These are phyloP conservation scores for Rhincodon typus DNA, from an alignment of 2,797 vertebrate species.

Conservation along the genomic window DNA sequence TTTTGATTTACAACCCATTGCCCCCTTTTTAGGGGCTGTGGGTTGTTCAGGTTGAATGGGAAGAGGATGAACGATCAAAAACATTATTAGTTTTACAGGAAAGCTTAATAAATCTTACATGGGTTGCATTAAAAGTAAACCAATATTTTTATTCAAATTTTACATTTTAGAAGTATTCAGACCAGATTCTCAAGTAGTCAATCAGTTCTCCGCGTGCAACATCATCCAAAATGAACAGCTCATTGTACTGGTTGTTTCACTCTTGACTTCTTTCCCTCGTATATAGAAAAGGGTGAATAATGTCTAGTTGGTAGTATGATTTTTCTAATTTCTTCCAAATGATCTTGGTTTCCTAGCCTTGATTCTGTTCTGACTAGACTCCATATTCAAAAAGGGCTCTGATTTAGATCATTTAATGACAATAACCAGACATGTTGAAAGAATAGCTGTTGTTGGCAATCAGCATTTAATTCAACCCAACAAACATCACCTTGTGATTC, in stretches of 20 bases:
- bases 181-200: not conserved
- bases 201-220: not conserved
- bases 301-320: not conserved
- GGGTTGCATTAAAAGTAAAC: not conserved
- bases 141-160: not conserved
- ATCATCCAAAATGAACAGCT: not conserved
- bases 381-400: not conserved
- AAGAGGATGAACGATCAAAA: not conserved
- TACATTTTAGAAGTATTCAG: not conserved
- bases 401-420: not conserved
- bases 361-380: not conserved
- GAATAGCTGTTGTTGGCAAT: not conserved
- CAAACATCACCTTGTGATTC: not conserved
- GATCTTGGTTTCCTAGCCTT: not conserved
- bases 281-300: not conserved
- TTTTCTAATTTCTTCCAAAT: not conserved
- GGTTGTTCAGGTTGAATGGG: too few relatives aligned
- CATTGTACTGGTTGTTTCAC: not conserved
- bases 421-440: not conserved
- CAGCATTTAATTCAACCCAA: not conserved
- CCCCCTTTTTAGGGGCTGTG: too few relatives aligned
- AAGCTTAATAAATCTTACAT: slow-evolving; percentile 1
- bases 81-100: not conserved
- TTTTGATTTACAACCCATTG: too few relatives aligned
- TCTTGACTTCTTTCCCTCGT: not conserved